Conservation (phyloP, 2,113 vertebrate species). For the Panurus biarmicus region DNA sequence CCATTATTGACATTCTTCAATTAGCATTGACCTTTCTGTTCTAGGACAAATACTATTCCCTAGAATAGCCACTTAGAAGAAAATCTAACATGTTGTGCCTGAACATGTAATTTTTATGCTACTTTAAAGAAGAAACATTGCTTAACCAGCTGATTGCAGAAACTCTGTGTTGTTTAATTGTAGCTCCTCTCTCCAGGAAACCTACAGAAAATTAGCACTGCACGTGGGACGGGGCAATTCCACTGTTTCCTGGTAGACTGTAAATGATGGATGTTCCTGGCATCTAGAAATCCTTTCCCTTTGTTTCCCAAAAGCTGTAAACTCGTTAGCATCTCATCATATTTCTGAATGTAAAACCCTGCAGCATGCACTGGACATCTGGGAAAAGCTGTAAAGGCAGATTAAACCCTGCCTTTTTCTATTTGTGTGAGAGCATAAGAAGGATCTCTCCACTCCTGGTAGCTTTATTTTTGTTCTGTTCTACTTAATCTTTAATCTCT, state of each 20-base stretch:
- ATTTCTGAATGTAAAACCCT: not conserved
- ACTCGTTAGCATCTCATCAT: slow-evolving; percentile 8
- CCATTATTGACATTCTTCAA: slow-evolving; percentile 41
- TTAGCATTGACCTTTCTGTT: slow-evolving; percentile 46
- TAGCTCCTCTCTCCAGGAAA: slow-evolving; percentile 27
- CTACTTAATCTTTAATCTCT: not conserved
- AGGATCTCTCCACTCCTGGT: not conserved
- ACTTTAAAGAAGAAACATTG: slow-evolving; percentile 21
- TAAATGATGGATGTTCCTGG: slow-evolving; percentile 2
- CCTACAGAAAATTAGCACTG: not conserved
- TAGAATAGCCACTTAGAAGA: slow-evolving; percentile 6
- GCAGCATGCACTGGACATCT: not conserved
- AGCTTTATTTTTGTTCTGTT: not conserved
- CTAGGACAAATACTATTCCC: slow-evolving; percentile 36
- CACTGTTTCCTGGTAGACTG: not conserved
- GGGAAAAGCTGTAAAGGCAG: not conserved
- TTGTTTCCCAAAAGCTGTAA: slow-evolving; percentile 17
- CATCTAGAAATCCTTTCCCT: not conserved
- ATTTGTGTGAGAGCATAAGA: not conserved
- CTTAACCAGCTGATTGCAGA: slow-evolving; percentile 49
- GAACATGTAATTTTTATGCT: slow-evolving; percentile 20
- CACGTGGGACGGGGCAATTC: not conserved
- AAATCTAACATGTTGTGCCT: slow-evolving; percentile 19
- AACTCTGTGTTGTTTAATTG: not conserved
- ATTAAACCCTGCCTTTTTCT: slow-evolving; percentile 16